phyloP scores from a whole-genome alignment of 2,797 vertebrate genomes.

The Tenualosa ilisha region DNA sequence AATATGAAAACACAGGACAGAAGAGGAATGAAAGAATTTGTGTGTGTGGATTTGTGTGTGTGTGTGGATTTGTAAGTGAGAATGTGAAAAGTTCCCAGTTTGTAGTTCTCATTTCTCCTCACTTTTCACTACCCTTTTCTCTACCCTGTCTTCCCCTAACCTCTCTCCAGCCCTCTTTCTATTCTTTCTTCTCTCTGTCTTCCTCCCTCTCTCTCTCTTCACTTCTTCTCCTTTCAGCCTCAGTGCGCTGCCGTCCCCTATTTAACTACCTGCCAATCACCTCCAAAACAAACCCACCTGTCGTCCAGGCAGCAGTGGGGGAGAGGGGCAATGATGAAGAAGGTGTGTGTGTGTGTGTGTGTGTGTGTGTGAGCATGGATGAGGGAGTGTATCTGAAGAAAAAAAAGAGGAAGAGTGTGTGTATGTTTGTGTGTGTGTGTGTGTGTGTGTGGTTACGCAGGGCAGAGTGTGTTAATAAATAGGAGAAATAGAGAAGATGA shows the following conservation, averaged over 20 bases:
- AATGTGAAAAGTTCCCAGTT: slow-evolving; percentile 1
- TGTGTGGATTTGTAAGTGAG: background rate
- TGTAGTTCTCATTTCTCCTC: slow-evolving; percentile 26
- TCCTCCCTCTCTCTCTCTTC: slow-evolving; percentile 13
- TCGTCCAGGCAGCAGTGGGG: slow-evolving; percentile 61
- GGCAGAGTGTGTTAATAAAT: background rate
- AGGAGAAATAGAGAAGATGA: background rate
- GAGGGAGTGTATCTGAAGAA: background rate
- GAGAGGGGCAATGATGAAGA: slow-evolving; percentile 57
- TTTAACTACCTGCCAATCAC: slow-evolving; percentile 78
- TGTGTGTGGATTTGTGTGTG: background rate
- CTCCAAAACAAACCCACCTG: slow-evolving; percentile 78
- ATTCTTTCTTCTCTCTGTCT: background rate
- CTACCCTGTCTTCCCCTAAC: background rate
- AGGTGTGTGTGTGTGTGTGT: background rate
- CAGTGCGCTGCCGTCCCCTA: slow-evolving; percentile 77
- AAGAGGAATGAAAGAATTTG: background rate
- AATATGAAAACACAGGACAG: background rate
- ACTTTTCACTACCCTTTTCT: slow-evolving; percentile 48
- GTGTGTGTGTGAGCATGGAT: background rate
- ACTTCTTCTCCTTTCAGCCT: slow-evolving; percentile 72
- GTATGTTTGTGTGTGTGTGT: background rate
- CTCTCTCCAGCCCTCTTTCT: slow-evolving; percentile 45
- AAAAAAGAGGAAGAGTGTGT: background rate
- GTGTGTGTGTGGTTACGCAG: background rate